Percentiles rank a stretch among this genome's conserved stretches.
Evolutionary conservation across 2,797 vertebrate genomes (phyloP).

Genomic region (Xenopus petersii): DNA sequence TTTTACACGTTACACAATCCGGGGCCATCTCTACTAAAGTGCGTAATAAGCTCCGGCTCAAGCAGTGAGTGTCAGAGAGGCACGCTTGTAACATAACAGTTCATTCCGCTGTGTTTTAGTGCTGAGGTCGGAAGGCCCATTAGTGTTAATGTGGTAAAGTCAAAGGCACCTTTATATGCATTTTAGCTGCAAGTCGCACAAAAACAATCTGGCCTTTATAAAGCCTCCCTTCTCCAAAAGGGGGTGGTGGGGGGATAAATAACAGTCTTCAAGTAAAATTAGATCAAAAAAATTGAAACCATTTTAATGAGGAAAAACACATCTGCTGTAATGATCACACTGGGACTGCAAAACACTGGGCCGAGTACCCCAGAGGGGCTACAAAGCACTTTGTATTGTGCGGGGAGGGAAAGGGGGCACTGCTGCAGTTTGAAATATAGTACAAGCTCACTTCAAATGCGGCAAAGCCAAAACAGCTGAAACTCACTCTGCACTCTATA

Average conservation of each 20-base stretch:
- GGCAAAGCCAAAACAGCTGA: constrained; percentile 29
- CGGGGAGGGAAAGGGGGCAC: constrained; percentile 14
- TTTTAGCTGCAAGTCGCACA: constrained; percentile 17
- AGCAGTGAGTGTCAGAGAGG: constrained; percentile 28
- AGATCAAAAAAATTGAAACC: constrained; percentile 40
- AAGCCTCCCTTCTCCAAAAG: constrained; percentile 17
- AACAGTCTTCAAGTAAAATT: constrained; percentile 25
- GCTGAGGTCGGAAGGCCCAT: constrained; percentile 36
- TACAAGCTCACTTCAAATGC: constrained; percentile 40
- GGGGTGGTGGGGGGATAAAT: constrained; percentile 26
- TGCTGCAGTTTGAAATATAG: constrained; percentile 29
- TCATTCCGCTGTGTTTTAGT: constrained; percentile 31
- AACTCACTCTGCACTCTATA: background rate
- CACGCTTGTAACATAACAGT: constrained; percentile 33
- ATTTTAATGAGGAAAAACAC: constrained; percentile 48
- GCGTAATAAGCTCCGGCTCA: constrained; percentile 24
- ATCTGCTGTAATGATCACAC: constrained; percentile 28
- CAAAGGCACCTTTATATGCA: constrained; percentile 34
- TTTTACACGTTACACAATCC: constrained; percentile 14
- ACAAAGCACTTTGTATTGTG: constrained; percentile 32
- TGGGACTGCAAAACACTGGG: constrained; percentile 20
- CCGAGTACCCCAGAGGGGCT: constrained; percentile 20
- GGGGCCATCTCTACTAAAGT: background rate
- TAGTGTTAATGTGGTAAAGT: constrained; percentile 44
- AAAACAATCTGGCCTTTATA: constrained; percentile 41